Percentiles rank a stretch among this genome's conserved stretches.
These are phyloP conservation scores for Tipula unca DNA, from an alignment of 2,888 invertebrate species.

Conservation along the genomic window DNA sequence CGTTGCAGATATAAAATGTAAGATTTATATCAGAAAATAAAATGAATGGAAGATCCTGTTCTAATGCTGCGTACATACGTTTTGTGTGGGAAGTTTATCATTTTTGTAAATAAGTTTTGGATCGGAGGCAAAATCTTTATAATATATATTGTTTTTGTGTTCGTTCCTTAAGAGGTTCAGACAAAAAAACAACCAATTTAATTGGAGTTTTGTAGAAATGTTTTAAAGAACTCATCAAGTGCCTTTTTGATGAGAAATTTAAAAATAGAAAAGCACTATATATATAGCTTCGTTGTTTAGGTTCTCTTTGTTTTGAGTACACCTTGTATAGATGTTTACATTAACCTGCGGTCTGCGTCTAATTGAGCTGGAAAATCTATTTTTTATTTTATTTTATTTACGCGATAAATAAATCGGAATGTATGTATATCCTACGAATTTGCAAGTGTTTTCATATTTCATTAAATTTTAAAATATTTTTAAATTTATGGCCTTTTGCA, in stretches of 20 bases:
- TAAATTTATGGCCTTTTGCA: no score
- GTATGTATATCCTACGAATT: no score
- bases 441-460: no score
- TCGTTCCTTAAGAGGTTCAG: neutral
- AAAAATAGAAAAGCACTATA: neutral
- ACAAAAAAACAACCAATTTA: neutral
- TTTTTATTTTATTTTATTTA: no score
- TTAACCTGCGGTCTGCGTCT: no score
- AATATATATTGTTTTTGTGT: no score
- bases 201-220: neutral
- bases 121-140: neutral
- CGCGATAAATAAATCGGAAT: no score
- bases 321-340: no score
- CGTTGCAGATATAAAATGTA: neutral
- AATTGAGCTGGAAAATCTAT: no score
- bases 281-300: no score
- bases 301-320: no score
- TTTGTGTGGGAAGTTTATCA: neutral
- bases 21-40: neutral
- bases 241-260: neutral
- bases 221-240: neutral
- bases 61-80: neutral
- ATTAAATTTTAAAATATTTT: no score
- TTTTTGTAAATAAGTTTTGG: neutral
- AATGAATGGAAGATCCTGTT: neutral